These are phyloP conservation scores for Trichopria drosophilae DNA, from an alignment of 2,888 invertebrate genomes.

Conservation along the genomic window DNA sequence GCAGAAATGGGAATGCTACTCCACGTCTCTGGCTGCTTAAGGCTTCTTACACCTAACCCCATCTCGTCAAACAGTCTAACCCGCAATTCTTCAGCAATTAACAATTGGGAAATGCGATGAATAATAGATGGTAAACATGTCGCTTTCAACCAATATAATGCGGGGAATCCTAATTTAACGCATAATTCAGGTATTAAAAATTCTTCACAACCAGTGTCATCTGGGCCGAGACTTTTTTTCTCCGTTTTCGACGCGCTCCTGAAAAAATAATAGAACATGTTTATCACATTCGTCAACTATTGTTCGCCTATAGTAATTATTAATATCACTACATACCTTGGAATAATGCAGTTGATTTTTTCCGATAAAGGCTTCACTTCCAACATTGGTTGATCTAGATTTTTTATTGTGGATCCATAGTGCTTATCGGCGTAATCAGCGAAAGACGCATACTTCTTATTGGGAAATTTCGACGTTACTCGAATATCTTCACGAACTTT, in stretches of 20 bases:
- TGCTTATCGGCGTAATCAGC: constrained; percentile 75
- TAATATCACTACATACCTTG: constrained; percentile 49
- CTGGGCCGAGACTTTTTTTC: too few species aligned
- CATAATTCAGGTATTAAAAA: constrained; percentile 88
- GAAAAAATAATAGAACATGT: constrained; percentile 31
- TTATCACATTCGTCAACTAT: neutral
- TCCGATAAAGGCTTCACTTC: constrained; percentile 74
- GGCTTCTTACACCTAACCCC: too few species aligned
- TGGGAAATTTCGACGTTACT: constrained; percentile 71
- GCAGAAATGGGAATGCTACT: too few species aligned
- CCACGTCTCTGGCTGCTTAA: too few species aligned
- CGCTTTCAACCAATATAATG: constrained; percentile 82
- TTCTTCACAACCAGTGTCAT: constrained; percentile 65
- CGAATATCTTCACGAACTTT: constrained; percentile 68
- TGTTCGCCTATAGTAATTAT: neutral
- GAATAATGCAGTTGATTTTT: constrained; percentile 66
- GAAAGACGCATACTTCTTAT: constrained; percentile 65
- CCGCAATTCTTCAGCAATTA: constrained; percentile 75
- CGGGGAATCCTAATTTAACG: constrained; percentile 70
- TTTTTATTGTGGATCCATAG: constrained; percentile 69
- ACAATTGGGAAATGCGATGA: constrained; percentile 72
- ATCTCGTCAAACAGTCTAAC: constrained; percentile 61
- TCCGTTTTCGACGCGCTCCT: too few species aligned
- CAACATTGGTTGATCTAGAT: constrained; percentile 74
- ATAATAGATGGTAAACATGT: constrained; percentile 81